Evolutionary conservation across 2,113 vertebrate species (phyloP).

Genomic region (Capreolus pygargus): DNA sequence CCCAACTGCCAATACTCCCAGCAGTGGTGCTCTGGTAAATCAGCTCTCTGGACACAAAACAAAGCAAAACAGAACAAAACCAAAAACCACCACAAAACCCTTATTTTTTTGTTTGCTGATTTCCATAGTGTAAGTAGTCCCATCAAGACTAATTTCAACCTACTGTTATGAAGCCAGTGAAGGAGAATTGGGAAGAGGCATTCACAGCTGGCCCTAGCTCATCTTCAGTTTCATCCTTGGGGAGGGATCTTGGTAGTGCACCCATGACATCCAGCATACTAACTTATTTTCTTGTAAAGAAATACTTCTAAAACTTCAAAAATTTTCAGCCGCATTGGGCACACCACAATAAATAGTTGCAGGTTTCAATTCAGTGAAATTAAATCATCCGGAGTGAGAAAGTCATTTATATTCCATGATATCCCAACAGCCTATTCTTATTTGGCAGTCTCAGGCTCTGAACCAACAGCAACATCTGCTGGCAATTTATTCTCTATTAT

Average conservation of each 20-base stretch:
- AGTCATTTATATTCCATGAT: conserved; percentile 31
- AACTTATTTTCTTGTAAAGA: neutral
- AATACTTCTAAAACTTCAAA: neutral
- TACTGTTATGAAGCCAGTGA: neutral
- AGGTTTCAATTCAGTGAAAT: conserved; percentile 33
- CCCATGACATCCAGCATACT: neutral
- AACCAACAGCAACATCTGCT: conserved; percentile 65
- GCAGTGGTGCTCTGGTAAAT: neutral
- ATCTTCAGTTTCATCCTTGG: neutral
- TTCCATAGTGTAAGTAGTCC: neutral
- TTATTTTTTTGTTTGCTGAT: neutral
- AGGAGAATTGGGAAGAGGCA: neutral
- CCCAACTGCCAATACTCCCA: neutral
- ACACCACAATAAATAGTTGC: conserved; percentile 16
- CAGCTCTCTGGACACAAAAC: neutral
- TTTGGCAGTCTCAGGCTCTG: conserved; percentile 32
- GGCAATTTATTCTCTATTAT: conserved; percentile 63
- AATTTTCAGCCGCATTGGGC: neutral
- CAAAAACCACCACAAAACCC: neutral
- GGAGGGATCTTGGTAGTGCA: neutral
- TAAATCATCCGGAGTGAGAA: conserved; percentile 42
- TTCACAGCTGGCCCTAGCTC: no score
- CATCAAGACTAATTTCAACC: neutral
- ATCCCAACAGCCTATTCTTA: conserved; percentile 41
- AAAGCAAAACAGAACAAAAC: neutral